Evolutionary conservation across 2,797 vertebrate genomes (phyloP).

Genomic region (Sebastes miniatus): DNA sequence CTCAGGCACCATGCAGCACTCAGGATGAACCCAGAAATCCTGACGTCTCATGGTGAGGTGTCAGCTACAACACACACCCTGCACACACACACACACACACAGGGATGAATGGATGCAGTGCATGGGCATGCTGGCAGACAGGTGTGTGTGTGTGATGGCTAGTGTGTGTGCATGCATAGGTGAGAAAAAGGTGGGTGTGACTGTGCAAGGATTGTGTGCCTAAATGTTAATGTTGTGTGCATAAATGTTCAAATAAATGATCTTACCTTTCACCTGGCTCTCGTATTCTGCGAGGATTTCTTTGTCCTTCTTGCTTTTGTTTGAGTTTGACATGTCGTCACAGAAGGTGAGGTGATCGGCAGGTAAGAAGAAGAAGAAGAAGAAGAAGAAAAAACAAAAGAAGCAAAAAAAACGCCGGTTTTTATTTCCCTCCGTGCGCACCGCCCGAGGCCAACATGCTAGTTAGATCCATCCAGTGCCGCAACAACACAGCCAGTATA

Average conservation of each 20-base stretch:
- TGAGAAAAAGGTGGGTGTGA: conserved; percentile 48
- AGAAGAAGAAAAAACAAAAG: background rate
- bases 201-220: background rate
- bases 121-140: conserved; percentile 33
- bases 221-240: background rate
- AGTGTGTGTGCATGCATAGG: conserved; percentile 9
- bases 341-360: conserved; percentile 26
- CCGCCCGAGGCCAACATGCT: conserved; percentile 71
- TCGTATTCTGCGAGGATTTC: conserved; percentile 96
- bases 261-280: conserved; percentile 94
- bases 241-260: background rate
- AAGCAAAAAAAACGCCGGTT: background rate
- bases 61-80: conserved; percentile 56
- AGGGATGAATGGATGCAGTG: conserved; percentile 8
- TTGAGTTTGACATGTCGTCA: conserved; percentile 89
- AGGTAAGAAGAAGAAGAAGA: conserved; percentile 28
- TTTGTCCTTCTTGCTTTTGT: conserved; percentile 96
- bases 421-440: conserved; percentile 54
- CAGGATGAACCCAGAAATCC: conserved; percentile 78
- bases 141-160: conserved; percentile 30
- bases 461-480: conserved; percentile 69
- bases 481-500: conserved; percentile 63
- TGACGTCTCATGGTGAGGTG: conserved; percentile 69
- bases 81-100: background rate
- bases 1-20: conserved; percentile 75